A percentile compares a stretch with the other conserved stretches of the same genome.
phyloP scores from a whole-genome alignment of 1,140 invertebrate species.

The Drosophila pseudoananassae region DNA sequence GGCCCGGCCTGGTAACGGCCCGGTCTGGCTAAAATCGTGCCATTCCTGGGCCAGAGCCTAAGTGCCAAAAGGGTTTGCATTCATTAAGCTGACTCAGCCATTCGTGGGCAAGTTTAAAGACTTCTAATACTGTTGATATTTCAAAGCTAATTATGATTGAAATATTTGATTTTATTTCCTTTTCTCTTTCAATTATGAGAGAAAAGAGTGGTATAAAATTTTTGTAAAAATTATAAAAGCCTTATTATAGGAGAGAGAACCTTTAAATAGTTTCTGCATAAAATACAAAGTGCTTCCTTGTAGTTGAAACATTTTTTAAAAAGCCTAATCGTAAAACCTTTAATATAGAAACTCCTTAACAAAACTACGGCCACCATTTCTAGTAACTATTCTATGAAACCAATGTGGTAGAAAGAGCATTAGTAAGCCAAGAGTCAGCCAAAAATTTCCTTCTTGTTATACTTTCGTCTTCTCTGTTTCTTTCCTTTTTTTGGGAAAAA shows the following conservation, averaged over 20 bases:
- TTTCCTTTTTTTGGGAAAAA: conserved; percentile 38
- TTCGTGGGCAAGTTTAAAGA: conserved; percentile 37
- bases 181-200: neutral
- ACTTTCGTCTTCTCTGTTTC: conserved; percentile 20
- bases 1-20: conserved; percentile 29
- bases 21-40: conserved; percentile 4
- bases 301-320: too few relatives aligned
- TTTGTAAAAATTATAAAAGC: too few relatives aligned
- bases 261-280: too few relatives aligned
- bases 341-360: too few relatives aligned
- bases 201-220: neutral
- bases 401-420: conserved; percentile 1
- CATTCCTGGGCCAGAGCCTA: neutral
- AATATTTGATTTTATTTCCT: neutral
- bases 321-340: too few relatives aligned
- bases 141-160: neutral
- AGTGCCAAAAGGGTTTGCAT: conserved; percentile 40
- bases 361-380: too few relatives aligned
- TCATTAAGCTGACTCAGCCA: conserved; percentile 76
- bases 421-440: neutral
- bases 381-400: neutral
- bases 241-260: too few relatives aligned
- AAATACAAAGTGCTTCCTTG: too few relatives aligned
- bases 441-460: conserved; percentile 26
- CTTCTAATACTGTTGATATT: conserved; percentile 26